A percentile compares a stretch with the other conserved stretches of the same genome.
phyloP scores from a whole-genome alignment of 2,888 invertebrate genomes.

The Pollenia angustigena region DNA sequence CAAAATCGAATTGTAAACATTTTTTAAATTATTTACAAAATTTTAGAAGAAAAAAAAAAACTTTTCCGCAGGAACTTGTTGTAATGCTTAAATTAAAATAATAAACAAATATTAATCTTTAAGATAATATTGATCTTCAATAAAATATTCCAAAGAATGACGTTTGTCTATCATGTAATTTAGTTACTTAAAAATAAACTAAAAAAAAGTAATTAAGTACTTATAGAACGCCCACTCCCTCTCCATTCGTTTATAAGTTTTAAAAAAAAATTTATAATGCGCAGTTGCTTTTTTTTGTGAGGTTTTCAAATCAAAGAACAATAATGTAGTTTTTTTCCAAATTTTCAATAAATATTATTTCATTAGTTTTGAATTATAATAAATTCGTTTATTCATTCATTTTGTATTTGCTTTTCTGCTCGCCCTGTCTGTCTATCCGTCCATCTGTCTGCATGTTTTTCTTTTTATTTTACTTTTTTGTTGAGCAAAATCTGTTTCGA shows the following conservation, averaged over 20 bases:
- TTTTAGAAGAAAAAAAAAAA: not conserved
- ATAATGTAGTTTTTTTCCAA: not conserved
- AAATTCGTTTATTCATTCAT: slow-evolving; percentile 45
- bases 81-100: slow-evolving; percentile 29
- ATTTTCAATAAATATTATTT: slow-evolving; percentile 10
- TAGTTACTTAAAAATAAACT: too few species aligned
- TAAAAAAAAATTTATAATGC: slow-evolving; percentile 3
- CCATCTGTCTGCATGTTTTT: not conserved
- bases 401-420: not conserved
- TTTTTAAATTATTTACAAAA: slow-evolving; percentile 5
- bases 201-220: too few species aligned
- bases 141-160: slow-evolving; percentile 1
- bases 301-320: not conserved
- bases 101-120: slow-evolving; percentile 21
- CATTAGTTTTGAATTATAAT: slow-evolving; percentile 22
- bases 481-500: too few species aligned
- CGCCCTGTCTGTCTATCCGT: not conserved
- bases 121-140: slow-evolving; percentile 26
- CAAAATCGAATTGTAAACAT: slow-evolving; percentile 8
- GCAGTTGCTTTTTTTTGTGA: not conserved
- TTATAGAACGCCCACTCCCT: too few species aligned
- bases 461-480: not conserved
- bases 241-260: not conserved
- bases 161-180: not conserved
- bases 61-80: slow-evolving; percentile 23